Base-by-base conservation (phyloP, 23 tunicate genomes). In the Trididemnum clinides region DNA sequence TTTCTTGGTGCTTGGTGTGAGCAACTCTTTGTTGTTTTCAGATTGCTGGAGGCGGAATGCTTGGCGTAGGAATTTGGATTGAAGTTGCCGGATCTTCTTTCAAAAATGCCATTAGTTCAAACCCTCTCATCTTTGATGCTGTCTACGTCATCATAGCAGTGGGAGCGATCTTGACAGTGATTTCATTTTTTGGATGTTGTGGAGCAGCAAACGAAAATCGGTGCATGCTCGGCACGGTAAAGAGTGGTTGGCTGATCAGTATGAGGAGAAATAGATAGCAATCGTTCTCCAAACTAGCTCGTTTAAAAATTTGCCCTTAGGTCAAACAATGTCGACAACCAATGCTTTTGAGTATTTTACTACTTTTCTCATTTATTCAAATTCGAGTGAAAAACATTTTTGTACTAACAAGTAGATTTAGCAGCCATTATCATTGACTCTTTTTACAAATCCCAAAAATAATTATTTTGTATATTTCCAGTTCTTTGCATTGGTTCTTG, bases 171-270 rank as follows among this genome's bases (percentile, higher is more conserved):
- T 51, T 92, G 27, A 57, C 84, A 29, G 23, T 88, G 33, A 75
- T 85, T 33, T 90, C 91, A 59, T 85, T 94, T 74, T 72, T 94
- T 44, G 90, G 98, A 64, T 89, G 95, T 50, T 89, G 98, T 87
- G 95, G 89, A 33, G 95, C 98, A 19, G 73, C 85, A 57, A 85
- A 90, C 80, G 96, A 90, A 82, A 86, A 90, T 69, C 86, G 51
- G 49, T 90, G 88, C 80, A 70, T 86, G 69, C 82, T 90, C 28
- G 96, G 87, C 34, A 77, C 83, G 87, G 96, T 90, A 44, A 80
- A 85, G 66, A n/a, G n/a, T n/a, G n/a, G n/a, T n/a, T n/a, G n/a
- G n/a, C n/a, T n/a, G n/a, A n/a, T n/a, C n/a, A n/a, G n/a, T n/a
- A n/a, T n/a, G n/a, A n/a, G n/a, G n/a, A n/a, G n/a, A n/a, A n/a